A percentile compares a stretch with the other conserved stretches of the same genome.
These are phyloP conservation scores for Corythucha ciliata DNA, from an alignment of 2,888 invertebrate genomes.

Conservation along the genomic window DNA sequence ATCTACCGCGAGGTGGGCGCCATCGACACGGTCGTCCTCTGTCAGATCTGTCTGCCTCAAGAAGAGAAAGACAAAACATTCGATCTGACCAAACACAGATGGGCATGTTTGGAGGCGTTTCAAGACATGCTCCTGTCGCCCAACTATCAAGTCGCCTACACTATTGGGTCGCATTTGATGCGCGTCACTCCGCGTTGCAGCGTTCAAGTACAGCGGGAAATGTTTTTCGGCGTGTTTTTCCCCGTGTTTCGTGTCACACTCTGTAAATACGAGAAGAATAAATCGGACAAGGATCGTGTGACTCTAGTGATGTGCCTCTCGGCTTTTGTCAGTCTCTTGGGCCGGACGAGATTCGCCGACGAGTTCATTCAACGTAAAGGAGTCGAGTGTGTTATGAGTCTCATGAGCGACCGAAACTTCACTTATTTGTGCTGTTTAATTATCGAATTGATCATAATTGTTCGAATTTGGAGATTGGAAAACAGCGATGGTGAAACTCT, in stretches of 20 bases:
- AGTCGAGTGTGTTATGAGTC: constrained; percentile 47
- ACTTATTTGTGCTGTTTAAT: constrained; percentile 52
- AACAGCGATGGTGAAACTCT: background rate
- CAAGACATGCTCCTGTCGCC: constrained; percentile 49
- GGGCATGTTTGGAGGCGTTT: constrained; percentile 32
- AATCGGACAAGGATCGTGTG: constrained; percentile 48
- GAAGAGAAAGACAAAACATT: constrained; percentile 29
- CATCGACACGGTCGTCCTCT: constrained; percentile 31
- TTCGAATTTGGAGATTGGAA: constrained; percentile 48
- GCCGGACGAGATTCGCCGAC: constrained; percentile 49
- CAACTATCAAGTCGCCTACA: constrained; percentile 48
- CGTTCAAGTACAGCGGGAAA: constrained; percentile 48
- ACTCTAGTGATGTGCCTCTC: constrained; percentile 52
- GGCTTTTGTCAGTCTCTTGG: constrained; percentile 50
- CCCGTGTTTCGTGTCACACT: constrained; percentile 52
- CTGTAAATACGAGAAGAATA: constrained; percentile 44
- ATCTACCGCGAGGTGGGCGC: constrained; percentile 53
- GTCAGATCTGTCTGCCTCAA: constrained; percentile 28
- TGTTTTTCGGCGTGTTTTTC: constrained; percentile 52
- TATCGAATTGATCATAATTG: constrained; percentile 51
- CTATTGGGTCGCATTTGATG: constrained; percentile 50
- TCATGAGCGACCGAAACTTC: constrained; percentile 48
- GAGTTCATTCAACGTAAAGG: constrained; percentile 52
- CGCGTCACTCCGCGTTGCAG: constrained; percentile 50
- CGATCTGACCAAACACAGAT: constrained; percentile 29